A percentile compares a stretch with the other conserved stretches of the same genome.
phyloP scores from a whole-genome alignment of 2,888 invertebrate genomes.

The Polymixis flavicincta region DNA sequence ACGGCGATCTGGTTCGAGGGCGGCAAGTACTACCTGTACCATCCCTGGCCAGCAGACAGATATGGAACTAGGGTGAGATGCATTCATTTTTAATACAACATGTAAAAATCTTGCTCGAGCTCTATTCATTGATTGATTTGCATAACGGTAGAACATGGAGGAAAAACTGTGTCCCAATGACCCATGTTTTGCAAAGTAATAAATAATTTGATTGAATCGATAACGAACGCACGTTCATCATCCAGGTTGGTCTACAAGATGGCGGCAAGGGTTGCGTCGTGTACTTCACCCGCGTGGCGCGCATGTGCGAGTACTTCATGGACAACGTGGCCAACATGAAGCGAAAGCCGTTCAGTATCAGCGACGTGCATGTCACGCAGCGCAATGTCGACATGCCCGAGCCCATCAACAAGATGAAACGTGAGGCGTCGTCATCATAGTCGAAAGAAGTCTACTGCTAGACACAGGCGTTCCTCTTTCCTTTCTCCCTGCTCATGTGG shows the following conservation, averaged over 20 bases:
- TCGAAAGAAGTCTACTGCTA: no score
- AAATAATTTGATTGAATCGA: no score
- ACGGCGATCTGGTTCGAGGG: conserved; percentile 91
- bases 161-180: no score
- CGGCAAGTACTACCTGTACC: conserved; percentile 90
- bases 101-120: no score
- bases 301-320: conserved; percentile 83
- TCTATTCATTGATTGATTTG: no score
- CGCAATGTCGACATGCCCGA: conserved; percentile 79
- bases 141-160: no score
- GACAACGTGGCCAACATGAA: conserved; percentile 76
- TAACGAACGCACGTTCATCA: no score
- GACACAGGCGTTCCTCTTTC: no score
- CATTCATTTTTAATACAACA: not conserved
- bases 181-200: no score
- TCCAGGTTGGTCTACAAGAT: conserved; percentile 82
- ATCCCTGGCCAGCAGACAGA: conserved; percentile 89
- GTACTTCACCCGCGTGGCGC: conserved; percentile 74
- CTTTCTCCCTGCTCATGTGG: no score
- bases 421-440: conserved; percentile 69
- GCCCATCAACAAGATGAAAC: conserved; percentile 82
- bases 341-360: conserved; percentile 84
- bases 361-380: conserved; percentile 79
- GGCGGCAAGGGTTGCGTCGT: conserved; percentile 85
- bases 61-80: conserved; percentile 79